Conservation (phyloP, 2,888 invertebrate genomes). For the Patella depressa region DNA sequence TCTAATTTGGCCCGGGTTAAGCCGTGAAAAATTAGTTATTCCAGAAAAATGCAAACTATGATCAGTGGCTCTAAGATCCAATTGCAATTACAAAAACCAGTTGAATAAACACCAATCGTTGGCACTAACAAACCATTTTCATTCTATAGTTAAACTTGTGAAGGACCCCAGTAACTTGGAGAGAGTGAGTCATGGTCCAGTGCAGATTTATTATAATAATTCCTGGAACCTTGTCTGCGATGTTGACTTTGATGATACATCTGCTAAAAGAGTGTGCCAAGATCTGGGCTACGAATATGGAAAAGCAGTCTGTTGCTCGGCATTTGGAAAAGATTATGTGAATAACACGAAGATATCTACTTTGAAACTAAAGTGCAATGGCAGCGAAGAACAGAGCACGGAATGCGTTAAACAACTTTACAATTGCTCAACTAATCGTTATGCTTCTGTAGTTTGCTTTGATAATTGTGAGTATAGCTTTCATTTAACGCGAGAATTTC, state of each 20-base stretch:
- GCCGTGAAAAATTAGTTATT: no score
- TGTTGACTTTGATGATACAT: slow-evolving; percentile 52
- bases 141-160: no score
- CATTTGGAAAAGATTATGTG: slow-evolving; percentile 44
- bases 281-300: slow-evolving; percentile 56
- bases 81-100: no score
- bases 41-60: no score
- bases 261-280: slow-evolving; percentile 53
- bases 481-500: no score
- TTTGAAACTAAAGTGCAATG: slow-evolving; percentile 45
- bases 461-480: slow-evolving; percentile 7
- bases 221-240: slow-evolving; percentile 58
- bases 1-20: no score
- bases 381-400: slow-evolving; percentile 30
- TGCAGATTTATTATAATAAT: slow-evolving; percentile 45
- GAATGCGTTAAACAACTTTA: slow-evolving; percentile 41
- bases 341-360: slow-evolving; percentile 23
- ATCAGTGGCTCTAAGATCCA: no score
- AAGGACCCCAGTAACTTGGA: no score
- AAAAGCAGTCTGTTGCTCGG: slow-evolving; percentile 52
- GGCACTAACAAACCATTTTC: no score
- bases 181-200: slow-evolving; percentile 44
- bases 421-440: slow-evolving; percentile 43
- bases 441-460: slow-evolving; percentile 58
- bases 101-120: no score